A percentile compares a stretch with the other conserved stretches of the same genome.
These are phyloP conservation scores for Lamellibrachia columna DNA, from an alignment of 2,888 invertebrate genomes.

Conservation along the genomic window DNA sequence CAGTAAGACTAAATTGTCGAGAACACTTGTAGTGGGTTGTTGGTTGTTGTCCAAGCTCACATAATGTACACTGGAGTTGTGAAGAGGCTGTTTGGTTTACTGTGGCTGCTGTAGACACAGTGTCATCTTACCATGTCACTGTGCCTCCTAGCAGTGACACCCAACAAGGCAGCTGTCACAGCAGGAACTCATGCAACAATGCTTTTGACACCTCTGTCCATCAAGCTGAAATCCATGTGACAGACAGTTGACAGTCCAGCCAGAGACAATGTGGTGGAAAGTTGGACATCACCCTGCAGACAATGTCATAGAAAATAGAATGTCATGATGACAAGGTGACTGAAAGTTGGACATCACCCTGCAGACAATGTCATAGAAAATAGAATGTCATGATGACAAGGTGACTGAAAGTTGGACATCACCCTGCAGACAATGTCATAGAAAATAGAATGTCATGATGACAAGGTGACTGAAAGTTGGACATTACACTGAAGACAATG, in stretches of 20 bases:
- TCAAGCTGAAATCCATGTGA: neutral
- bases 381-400: neutral
- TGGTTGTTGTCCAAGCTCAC: neutral
- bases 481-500: neutral
- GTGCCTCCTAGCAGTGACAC: neutral
- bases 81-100: neutral
- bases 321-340: too few relatives aligned
- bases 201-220: neutral
- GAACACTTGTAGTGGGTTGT: too few relatives aligned
- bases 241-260: neutral
- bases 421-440: neutral
- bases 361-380: neutral
- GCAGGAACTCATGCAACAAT: neutral
- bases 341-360: neutral
- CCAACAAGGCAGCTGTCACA: neutral
- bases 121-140: neutral
- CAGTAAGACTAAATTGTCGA: too few relatives aligned
- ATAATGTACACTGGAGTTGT: too few relatives aligned
- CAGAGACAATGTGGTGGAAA: neutral
- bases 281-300: neutral
- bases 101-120: neutral
- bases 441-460: neutral
- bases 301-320: neutral
- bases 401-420: neutral
- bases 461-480: neutral